Conservation (phyloP, 2,888 invertebrate genomes). For the Julus scandinavius region DNA sequence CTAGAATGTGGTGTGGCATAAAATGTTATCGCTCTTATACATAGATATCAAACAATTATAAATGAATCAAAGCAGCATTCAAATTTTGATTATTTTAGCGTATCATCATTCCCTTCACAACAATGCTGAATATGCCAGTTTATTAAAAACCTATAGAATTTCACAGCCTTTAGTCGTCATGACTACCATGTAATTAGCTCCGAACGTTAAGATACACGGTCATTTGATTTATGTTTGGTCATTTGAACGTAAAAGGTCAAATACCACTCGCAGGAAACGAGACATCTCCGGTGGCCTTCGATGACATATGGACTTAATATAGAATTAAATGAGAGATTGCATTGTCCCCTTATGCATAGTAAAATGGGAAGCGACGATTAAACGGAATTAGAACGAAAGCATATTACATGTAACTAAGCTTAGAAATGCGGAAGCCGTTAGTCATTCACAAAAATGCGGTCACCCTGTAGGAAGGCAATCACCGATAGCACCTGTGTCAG, state of each 20-base stretch:
- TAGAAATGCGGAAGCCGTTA: neutral
- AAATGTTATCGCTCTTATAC: too few species aligned
- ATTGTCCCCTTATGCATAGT: neutral
- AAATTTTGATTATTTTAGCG: neutral
- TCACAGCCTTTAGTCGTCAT: neutral
- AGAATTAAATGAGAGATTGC: neutral
- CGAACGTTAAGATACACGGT: neutral
- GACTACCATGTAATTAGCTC: neutral
- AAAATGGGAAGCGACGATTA: neutral
- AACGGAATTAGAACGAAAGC: neutral
- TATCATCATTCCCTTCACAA: neutral
- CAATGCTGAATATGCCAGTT: neutral
- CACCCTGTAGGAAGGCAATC: neutral
- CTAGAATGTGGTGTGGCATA: too few species aligned
- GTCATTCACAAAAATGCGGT: neutral
- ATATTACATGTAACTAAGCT: neutral
- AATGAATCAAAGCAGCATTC: too few species aligned
- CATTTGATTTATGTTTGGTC: constrained; percentile 37
- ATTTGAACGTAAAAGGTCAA: constrained; percentile 6
- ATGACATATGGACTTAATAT: neutral
- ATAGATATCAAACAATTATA: too few species aligned
- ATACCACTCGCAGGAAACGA: neutral
- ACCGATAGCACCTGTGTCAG: neutral
- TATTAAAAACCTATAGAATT: constrained; percentile 20
- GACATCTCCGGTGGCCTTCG: neutral